Evolutionary conservation across 2,797 vertebrate species (phyloP), one percentile per base, ranked within the genome.

Genomic region (Linurgus olivaceus): DNA sequence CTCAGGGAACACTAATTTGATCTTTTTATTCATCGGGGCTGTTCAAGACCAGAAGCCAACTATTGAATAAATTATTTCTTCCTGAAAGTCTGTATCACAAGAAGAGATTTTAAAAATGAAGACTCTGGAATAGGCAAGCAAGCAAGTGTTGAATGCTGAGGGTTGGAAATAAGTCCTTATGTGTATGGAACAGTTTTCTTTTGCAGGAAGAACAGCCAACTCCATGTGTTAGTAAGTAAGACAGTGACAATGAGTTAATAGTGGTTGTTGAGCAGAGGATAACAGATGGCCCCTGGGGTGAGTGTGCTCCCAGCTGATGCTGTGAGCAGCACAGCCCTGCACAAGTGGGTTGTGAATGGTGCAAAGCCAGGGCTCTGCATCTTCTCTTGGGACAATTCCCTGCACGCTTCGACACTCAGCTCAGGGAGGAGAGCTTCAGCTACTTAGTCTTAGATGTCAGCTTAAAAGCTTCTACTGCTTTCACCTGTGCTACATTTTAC

Each of bases 251-350:
- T 38, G 90, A 91, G 94, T 84, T 84, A 72, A 88, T 10, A 45
- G 63, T 63, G 88, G 89, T 54, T 74, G 89, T 90, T 93, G 87
- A 79, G 62, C 66, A 81, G 70, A 65, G 82, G 70, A 50, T 75
- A 84, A 66, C 92, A 93, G 93, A 59, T 86, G 85, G 75, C 14
- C 90, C 45, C 90, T 77, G 94, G 96, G 87, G 93, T n/a, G 50
- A 20, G 10, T 9, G 20, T 68, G 40, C 92, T 63, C 74, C 90
- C 6, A 3, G 89, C 67, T 94, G 90, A 82, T 0, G 1, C 84
- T 35, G 37, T 54, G 51, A 88, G 54, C 91, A 1, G 1, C 89
- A 57, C 66, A 72, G 47, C 15, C 5, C 88, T 24, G 74, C 75
- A 29, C 72, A 14, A 76, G 45, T 26, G 50, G 13, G 21, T 50